phyloP scores from a whole-genome alignment of 2,888 invertebrate genomes.

The Synergus umbraculus region DNA sequence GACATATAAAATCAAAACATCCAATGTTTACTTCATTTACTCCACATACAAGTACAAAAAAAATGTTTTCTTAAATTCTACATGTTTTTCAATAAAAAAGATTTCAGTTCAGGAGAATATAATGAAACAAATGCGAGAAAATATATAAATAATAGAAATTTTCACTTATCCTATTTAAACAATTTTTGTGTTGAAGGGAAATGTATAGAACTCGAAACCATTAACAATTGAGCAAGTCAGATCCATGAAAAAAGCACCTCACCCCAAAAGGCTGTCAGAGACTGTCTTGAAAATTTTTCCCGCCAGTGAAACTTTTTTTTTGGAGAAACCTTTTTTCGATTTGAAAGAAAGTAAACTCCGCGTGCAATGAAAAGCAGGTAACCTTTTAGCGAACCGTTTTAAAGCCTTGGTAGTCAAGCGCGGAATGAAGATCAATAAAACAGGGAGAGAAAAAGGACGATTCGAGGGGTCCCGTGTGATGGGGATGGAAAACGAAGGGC shows the following conservation, averaged over 20 bases:
- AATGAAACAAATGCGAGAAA: too few relatives aligned
- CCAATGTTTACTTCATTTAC: neutral
- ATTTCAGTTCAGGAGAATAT: too few relatives aligned
- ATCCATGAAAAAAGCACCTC: neutral
- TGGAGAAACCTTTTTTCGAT: neutral
- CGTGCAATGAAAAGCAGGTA: constrained; percentile 66
- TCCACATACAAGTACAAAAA: too few relatives aligned
- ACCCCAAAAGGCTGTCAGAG: neutral
- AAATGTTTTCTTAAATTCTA: too few relatives aligned
- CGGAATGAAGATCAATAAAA: constrained; percentile 75
- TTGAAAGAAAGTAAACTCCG: constrained; percentile 47
- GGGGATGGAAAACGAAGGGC: constrained; percentile 54
- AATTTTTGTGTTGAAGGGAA: too few relatives aligned
- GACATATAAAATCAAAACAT: neutral
- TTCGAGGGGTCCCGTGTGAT: constrained; percentile 63
- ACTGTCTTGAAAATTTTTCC: neutral
- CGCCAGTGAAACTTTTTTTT: neutral
- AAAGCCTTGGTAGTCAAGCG: constrained; percentile 65
- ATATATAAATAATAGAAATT: too few relatives aligned
- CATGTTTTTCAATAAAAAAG: too few relatives aligned
- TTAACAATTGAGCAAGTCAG: too few relatives aligned
- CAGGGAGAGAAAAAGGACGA: constrained; percentile 68
- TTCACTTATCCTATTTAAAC: too few relatives aligned
- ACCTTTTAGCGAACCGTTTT: constrained; percentile 68
- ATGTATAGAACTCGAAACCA: too few relatives aligned